A percentile compares a stretch with the other conserved stretches of the same genome.
These are phyloP conservation scores for Proteles cristata DNA, from an alignment of 2,113 vertebrate genomes.

Conservation along the genomic window DNA sequence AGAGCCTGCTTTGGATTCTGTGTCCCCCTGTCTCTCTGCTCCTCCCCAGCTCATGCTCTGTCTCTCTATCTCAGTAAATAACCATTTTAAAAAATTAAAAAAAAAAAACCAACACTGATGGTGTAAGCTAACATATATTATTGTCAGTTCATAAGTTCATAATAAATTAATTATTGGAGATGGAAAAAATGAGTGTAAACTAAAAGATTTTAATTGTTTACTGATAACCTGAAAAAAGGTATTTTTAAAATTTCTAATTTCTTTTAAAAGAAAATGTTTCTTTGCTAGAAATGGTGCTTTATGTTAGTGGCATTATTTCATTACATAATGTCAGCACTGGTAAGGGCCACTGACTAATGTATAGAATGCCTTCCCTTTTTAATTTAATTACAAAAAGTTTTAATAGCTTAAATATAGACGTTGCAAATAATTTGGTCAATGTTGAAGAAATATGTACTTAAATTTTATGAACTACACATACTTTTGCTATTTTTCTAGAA, in stretches of 20 bases:
- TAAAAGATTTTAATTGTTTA: background rate
- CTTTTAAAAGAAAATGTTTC: background rate
- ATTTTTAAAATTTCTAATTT: background rate
- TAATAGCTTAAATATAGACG: background rate
- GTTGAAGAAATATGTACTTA: background rate
- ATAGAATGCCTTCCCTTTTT: background rate
- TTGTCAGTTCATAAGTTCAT: background rate
- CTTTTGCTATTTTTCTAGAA: slow-evolving; percentile 39
- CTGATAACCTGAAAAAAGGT: background rate
- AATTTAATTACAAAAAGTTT: background rate
- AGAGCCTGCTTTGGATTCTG: too few species aligned
- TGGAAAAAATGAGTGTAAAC: background rate
- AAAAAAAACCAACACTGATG: background rate
- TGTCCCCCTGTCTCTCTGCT: too few species aligned
- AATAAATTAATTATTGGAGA: background rate
- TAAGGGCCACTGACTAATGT: background rate
- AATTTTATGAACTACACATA: background rate
- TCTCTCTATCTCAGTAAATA: too few species aligned
- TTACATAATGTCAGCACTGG: background rate
- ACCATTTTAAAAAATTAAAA: too few species aligned
- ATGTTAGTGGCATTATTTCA: background rate
- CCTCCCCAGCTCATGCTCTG: too few species aligned
- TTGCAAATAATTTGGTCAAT: slow-evolving; percentile 28
- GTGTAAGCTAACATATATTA: background rate
- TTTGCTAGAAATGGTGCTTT: background rate